Evolutionary conservation across 1,140 invertebrate species (phyloP), one percentile per base, ranked within the genome.

Genomic region (Caenorhabditis brenneri): DNA sequence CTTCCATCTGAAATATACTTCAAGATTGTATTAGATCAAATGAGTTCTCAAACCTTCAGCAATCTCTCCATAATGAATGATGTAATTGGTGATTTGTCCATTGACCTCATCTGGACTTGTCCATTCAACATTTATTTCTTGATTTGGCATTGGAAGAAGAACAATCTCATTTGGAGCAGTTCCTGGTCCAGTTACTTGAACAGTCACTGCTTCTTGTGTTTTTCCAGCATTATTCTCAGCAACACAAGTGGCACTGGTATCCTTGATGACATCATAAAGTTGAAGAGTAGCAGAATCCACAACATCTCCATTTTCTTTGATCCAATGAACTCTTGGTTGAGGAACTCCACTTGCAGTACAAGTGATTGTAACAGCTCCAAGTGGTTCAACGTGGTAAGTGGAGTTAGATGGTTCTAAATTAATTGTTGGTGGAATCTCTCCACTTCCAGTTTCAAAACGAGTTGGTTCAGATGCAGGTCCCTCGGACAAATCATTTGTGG

Each of bases 51-150:
- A 29, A 82, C 81, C 83, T 69, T 85, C 84, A 48, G 46, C 27
- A 27, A 90, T 46, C 60, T 90, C 88, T 60, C 88, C 89, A 65
- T 91, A 90, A 53, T 90, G 88, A 22, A 90, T 82, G 36, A 90
- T 69, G 49, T 90, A 90, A 4, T 78, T 80, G 0, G 53, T 82
- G 19, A 89, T 80, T 36, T 89, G 84, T 22, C 89, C 89, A 83
- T 90, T 90, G 10, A 90, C 82, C 22, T 87, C 87, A 78, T 91
- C 90, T 33, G 90, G 90, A 24, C 89, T 80, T n/a, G 90, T 89
- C 89, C 89, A 90, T 85, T 90, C 89, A 33, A 90, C 87, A 65
- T 88, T 89, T 29, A 91, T 81, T 53, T 82, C 84, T 82, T 90
- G 87, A 42, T 88, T 85, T 24, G 82, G 84, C 80, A 90, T 82